Evolutionary conservation across 2,113 vertebrate species (phyloP), one percentile per base, ranked within the genome.

Genomic region (Menura novaehollandiae): DNA sequence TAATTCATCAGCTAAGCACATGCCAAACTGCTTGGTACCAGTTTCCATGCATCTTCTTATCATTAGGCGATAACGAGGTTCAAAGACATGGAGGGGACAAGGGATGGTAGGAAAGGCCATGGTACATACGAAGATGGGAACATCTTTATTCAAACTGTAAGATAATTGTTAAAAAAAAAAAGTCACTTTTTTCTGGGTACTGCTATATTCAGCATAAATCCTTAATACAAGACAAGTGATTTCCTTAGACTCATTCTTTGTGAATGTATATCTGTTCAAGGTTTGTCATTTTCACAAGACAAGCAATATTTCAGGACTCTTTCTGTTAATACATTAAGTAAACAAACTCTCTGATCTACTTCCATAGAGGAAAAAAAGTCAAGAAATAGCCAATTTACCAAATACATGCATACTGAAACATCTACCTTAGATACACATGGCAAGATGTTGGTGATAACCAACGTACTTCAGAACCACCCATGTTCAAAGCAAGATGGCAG

Each of bases 81-180:
- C 99, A 55, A 99, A 99, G 60, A 99, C 98, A 13, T 99, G 99
- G 93, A 99, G 98, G 2, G 98, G 99, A 93, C 99, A 99, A 37
- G 99, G 98, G 95, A 99, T 98, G 15, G 99, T 99, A 94, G 99
- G 99, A 96, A 99, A 99, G 90, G 99, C 99, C 98, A 99, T 99
- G 64, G 99, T 99, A 85, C 99, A 99, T 69, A 99, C 98, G 19
- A 99, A 99, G 98, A 99, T 99, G 93, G 99, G 99, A 96, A 99
- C 99, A 95, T 99, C 99, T 98, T 99, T 98, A 97, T 99, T 99
- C 95, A 99, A 96, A 96, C 99, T 99, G 95, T 9, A 96, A 96
- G 32, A 79, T 39, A 88, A 75, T 82, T 30, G 62, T 93, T 85
- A 5, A 26, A 49, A 83, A 76, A 62, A 37, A 58, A 74, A 30